phyloP scores from a whole-genome alignment of 2,888 invertebrate genomes.

The Hirtodrosophila cameraria region DNA sequence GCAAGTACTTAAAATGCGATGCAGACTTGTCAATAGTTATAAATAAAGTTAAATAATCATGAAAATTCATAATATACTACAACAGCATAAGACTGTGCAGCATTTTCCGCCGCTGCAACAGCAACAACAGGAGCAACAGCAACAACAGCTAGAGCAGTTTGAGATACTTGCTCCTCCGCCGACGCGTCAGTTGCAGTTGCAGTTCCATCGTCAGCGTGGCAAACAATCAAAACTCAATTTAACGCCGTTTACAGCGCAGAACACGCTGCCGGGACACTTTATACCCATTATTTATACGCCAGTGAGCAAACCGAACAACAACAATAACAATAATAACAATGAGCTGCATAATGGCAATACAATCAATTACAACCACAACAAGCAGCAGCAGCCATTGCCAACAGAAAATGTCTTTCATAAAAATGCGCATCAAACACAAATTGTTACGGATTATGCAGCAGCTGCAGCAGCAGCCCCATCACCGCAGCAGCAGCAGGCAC shows the following conservation, averaged over 20 bases:
- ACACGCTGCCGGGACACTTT: slow-evolving; percentile 86
- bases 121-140: slow-evolving; percentile 44
- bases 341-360: slow-evolving; percentile 57
- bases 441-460: slow-evolving; percentile 67
- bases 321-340: slow-evolving; percentile 44
- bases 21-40: no score
- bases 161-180: slow-evolving; percentile 55
- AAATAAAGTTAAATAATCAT: slow-evolving; percentile 64
- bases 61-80: slow-evolving; percentile 43
- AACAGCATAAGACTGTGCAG: slow-evolving; percentile 81
- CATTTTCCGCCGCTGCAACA: slow-evolving; percentile 76
- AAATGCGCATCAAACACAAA: slow-evolving; percentile 73
- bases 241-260: slow-evolving; percentile 86
- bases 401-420: slow-evolving; percentile 69
- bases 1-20: no score
- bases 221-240: slow-evolving; percentile 84
- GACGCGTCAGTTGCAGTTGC: slow-evolving; percentile 34
- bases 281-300: slow-evolving; percentile 85
- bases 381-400: slow-evolving; percentile 46
- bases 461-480: slow-evolving; percentile 39
- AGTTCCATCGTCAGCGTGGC: slow-evolving; percentile 69
- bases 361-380: slow-evolving; percentile 71
- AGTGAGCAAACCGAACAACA: slow-evolving; percentile 68
- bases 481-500: slow-evolving; percentile 26
- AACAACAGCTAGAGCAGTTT: slow-evolving; percentile 53